Base-by-base conservation (phyloP, 2,888 invertebrate genomes). In the Noctua comes region DNA sequence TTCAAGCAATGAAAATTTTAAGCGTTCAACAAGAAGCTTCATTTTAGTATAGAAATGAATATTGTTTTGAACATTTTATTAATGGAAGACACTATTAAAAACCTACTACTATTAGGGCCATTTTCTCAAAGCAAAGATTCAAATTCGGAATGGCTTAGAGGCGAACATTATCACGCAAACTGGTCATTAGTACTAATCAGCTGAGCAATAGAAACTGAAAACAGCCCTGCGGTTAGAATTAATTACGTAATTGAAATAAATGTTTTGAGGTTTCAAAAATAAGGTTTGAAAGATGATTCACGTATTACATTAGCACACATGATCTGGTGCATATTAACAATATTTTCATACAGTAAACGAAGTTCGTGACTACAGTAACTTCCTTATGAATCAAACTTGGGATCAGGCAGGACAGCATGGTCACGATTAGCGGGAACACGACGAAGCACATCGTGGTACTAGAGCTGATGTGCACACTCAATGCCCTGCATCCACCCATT, bases 111-210 rank as follows among this genome's bases (percentile, higher is more conserved):
- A 46, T 16, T 46, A 43, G 3, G 18, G 21, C 6, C 5, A 71
- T 24, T 43, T 73, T 70, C 59, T 31, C 21, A 69, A 66, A 31
- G 18, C 16, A 31, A 70, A 69, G 57, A 71, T 69, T 1, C 1
- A 21, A 66, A 62, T 74, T 51, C 70, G 54, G 27, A 78, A 73
- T 54, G 65, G 64, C 54, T 31, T 68, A 40, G 18, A 68, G 54
- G 36, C 57, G 46, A 68, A 68, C 59, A 75, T 78, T 80, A 68
- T 68, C 88, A 88, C 82, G 88, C 89, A 84, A 88, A 82, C 31
- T 43, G 79, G 76, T 68, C 81, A 76, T 88, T 88, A 85, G 46
- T 70, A 75, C 68, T 73, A 51, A 77, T 81, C 51, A 83, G 59
- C 68, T 11, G 0, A 54, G 74, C 77, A 74, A 76, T 66, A 76